These are phyloP conservation scores for Varecia variegata DNA, from an alignment of 2,797 vertebrate species.

Conservation along the genomic window DNA sequence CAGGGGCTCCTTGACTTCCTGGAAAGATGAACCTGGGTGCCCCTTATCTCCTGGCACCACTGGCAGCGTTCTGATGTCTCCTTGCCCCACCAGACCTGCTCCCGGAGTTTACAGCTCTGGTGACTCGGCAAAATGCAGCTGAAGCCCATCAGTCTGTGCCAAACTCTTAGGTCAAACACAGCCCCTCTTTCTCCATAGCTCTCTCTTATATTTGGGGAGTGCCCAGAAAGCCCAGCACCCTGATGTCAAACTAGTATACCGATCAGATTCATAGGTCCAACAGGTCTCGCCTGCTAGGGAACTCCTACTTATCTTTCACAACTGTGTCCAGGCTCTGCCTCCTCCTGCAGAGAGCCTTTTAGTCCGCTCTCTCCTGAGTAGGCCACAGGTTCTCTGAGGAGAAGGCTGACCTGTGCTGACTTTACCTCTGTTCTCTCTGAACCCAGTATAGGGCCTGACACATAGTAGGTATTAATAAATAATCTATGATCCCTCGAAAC, in stretches of 20 bases:
- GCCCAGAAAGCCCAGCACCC: not conserved
- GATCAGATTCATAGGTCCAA: not conserved
- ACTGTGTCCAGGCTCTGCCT: not conserved
- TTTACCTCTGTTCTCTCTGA: slow-evolving; percentile 11
- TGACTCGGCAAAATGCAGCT: slow-evolving; percentile 64
- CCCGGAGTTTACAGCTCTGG: slow-evolving; percentile 19
- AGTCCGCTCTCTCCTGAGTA: not conserved
- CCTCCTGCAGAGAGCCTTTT: not conserved
- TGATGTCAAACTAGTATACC: not conserved
- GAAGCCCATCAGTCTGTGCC: not conserved
- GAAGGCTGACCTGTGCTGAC: not conserved
- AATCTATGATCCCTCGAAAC: slow-evolving; percentile 25
- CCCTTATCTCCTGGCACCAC: slow-evolving; percentile 65
- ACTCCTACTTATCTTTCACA: not conserved
- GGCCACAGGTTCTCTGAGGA: not conserved
- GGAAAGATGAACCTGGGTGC: not conserved
- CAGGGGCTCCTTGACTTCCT: slow-evolving; percentile 23
- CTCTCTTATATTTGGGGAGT: not conserved
- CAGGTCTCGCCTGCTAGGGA: not conserved
- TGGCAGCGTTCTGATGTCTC: not conserved
- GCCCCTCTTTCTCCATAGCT: not conserved
- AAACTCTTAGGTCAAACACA: not conserved
- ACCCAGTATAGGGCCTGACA: not conserved
- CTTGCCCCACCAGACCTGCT: slow-evolving; percentile 25
- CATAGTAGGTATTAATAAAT: not conserved